A percentile compares a stretch with the other conserved stretches of the same genome.
phyloP scores from a whole-genome alignment of 2,113 vertebrate species.

The Bufo gargarizans region DNA sequence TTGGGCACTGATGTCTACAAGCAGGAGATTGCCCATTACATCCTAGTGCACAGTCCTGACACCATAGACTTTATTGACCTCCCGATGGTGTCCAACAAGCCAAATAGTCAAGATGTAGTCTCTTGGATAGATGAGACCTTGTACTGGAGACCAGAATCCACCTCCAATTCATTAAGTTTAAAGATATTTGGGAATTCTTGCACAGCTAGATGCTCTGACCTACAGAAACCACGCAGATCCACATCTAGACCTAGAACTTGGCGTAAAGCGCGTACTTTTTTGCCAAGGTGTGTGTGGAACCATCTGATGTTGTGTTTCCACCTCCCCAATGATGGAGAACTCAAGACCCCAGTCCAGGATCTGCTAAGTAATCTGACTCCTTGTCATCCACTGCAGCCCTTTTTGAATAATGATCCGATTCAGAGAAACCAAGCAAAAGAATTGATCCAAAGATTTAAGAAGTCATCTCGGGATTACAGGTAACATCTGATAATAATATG shows the following conservation, averaged over 20 bases:
- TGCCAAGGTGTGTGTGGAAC: constrained; percentile 28
- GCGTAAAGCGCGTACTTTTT: background rate
- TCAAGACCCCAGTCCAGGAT: background rate
- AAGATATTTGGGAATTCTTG: background rate
- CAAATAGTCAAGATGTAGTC: background rate
- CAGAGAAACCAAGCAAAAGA: background rate
- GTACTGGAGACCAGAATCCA: constrained; percentile 41
- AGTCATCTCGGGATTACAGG: too few relatives aligned
- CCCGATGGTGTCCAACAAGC: background rate
- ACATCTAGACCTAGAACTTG: background rate
- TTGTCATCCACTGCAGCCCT: background rate
- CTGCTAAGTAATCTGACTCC: background rate
- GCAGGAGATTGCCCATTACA: constrained; percentile 27
- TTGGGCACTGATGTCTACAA: constrained; percentile 30
- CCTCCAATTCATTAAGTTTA: background rate
- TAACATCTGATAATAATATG: too few relatives aligned
- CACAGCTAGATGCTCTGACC: background rate
- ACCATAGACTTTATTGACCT: background rate
- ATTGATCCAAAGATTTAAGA: background rate
- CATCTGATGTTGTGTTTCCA: constrained; percentile 38
- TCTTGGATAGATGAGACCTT: background rate
- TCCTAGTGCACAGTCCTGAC: constrained; percentile 3
- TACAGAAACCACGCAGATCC: too few relatives aligned
- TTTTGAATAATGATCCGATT: background rate
- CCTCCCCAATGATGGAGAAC: background rate